Conservation (phyloP, 2,888 invertebrate species). For the Stenoptilia bipunctidactyla region DNA sequence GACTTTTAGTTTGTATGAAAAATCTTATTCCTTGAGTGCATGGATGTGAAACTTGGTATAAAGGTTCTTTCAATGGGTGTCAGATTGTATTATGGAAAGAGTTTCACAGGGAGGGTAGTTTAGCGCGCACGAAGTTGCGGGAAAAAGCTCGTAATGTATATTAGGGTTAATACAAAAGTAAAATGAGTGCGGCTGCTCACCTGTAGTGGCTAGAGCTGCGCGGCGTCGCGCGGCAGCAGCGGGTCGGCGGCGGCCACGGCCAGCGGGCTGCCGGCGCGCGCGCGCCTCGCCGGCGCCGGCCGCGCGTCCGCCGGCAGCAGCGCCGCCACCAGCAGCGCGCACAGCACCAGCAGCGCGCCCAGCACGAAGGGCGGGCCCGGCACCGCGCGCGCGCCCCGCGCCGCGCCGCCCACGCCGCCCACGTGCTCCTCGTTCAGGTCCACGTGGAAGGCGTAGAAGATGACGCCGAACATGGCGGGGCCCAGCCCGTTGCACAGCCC, state of each 20-base stretch:
- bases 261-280: constrained; percentile 52
- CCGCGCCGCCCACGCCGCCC: constrained; percentile 25
- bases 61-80: no score
- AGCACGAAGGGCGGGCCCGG: constrained; percentile 99
- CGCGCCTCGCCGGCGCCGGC: constrained; percentile 36
- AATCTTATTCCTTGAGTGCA: no score
- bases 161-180: no score
- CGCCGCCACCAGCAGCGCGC: constrained; percentile 92
- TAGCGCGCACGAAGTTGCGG: no score
- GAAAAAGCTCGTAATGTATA: no score
- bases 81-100: no score
- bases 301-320: constrained; percentile 81
- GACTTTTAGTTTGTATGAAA: no score
- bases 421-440: constrained; percentile 87
- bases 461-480: constrained; percentile 97
- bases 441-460: constrained; percentile 98
- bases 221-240: constrained; percentile 82
- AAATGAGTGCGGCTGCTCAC: no score
- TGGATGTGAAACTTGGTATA: no score
- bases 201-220: constrained; percentile 74
- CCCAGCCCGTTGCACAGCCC: constrained; percentile 98
- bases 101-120: no score
- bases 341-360: constrained; percentile 95
- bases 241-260: constrained; percentile 75
- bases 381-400: constrained; percentile 74